Evolutionary conservation across 2,888 invertebrate species (phyloP).

Genomic region (Cybosia mesomella): DNA sequence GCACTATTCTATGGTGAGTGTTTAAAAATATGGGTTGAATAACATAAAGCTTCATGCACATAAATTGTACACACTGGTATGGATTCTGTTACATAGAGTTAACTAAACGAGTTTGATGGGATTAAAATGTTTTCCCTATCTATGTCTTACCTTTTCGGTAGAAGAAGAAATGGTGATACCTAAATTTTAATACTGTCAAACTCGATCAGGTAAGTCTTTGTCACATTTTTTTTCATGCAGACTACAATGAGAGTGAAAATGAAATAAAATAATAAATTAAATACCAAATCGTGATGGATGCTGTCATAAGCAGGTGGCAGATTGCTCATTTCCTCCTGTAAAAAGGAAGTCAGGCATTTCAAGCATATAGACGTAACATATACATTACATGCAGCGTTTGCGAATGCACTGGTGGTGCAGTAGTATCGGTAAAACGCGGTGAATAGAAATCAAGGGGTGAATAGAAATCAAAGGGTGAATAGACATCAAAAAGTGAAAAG

Average conservation of each 20-base stretch:
- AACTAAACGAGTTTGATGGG: background rate
- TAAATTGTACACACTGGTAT: background rate
- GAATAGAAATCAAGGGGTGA: conserved; percentile 3
- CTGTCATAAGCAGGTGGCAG: conserved; percentile 90
- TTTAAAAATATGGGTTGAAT: background rate
- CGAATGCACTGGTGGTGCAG: background rate
- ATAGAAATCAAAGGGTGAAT: background rate
- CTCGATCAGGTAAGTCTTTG: no score
- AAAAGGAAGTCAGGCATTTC: conserved; percentile 56
- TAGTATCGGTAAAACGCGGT: background rate
- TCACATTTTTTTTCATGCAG: background rate
- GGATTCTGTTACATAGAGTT: background rate
- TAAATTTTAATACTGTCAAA: background rate
- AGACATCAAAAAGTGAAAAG: background rate
- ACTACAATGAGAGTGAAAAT: conserved; percentile 15
- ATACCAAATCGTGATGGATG: conserved; percentile 92
- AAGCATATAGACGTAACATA: conserved; percentile 32
- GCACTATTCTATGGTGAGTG: background rate
- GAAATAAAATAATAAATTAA: conserved; percentile 52
- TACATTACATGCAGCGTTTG: conserved; percentile 22
- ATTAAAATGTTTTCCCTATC: background rate
- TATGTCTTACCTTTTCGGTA: background rate
- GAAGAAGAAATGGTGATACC: background rate
- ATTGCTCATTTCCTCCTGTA: conserved; percentile 89
- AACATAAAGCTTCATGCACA: background rate